Percentiles rank a stretch among this genome's conserved stretches.
These are phyloP conservation scores for Tenthredo amoena DNA, from an alignment of 2,888 invertebrate genomes.

Conservation along the genomic window DNA sequence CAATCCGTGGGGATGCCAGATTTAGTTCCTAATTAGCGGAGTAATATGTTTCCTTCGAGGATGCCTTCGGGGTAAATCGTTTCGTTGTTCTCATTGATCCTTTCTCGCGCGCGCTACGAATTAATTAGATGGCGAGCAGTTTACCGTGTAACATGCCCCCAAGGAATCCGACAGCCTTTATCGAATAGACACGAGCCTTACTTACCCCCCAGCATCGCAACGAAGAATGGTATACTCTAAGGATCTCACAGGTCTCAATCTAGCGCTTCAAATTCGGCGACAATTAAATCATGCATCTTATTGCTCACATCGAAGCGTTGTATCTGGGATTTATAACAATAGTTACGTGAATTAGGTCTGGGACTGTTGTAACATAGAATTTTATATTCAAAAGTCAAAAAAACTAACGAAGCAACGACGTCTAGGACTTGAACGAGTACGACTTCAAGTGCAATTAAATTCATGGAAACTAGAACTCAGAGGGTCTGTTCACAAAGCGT, in stretches of 20 bases:
- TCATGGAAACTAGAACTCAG: neutral
- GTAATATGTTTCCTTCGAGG: slow-evolving; percentile 17
- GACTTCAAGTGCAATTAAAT: neutral
- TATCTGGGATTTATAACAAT: no score
- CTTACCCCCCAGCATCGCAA: neutral
- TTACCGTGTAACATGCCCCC: slow-evolving; percentile 34
- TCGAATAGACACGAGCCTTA: slow-evolving; percentile 41
- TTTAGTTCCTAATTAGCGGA: slow-evolving; percentile 45
- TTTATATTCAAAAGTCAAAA: no score
- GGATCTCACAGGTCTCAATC: slow-evolving; percentile 5
- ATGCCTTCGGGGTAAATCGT: slow-evolving; percentile 43
- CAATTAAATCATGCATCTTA: neutral
- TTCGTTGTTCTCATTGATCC: slow-evolving; percentile 50
- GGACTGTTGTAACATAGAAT: no score
- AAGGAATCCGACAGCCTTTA: slow-evolving; percentile 39
- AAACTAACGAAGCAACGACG: neutral
- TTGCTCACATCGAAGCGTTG: no score
- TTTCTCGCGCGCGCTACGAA: slow-evolving; percentile 48
- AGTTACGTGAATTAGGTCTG: no score
- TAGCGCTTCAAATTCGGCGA: neutral
- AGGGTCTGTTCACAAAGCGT: neutral
- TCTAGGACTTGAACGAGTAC: neutral
- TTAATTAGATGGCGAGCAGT: slow-evolving; percentile 47
- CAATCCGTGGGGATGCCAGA: neutral
- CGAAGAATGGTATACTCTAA: neutral